A percentile compares a stretch with the other conserved stretches of the same genome.
Evolutionary conservation across 2,113 vertebrate genomes (phyloP).

Genomic region (Silurus glanis): DNA sequence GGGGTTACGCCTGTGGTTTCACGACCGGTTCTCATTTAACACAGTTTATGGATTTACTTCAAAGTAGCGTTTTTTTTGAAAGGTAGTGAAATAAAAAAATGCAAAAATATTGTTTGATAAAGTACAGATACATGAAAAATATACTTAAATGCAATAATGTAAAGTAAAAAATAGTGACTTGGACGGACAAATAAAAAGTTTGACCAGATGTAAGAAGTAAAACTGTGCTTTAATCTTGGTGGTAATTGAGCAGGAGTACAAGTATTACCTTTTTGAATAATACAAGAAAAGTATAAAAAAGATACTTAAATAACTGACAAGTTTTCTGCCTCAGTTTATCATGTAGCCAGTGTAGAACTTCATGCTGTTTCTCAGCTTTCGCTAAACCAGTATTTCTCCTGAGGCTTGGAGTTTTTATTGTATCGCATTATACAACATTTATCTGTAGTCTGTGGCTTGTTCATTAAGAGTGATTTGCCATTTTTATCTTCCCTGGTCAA

Average conservation of each 20-base stretch:
- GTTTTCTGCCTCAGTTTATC: not conserved
- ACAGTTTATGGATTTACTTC: no score
- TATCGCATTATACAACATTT: not conserved
- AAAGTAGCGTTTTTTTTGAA: no score
- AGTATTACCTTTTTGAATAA: not conserved
- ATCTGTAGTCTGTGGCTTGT: not conserved
- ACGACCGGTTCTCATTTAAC: no score
- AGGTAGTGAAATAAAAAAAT: no score
- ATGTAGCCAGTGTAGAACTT: not conserved
- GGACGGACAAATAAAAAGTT: no score
- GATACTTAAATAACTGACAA: not conserved
- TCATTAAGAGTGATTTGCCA: slow-evolving; percentile 15
- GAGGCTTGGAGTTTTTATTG: not conserved
- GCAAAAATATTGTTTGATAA: no score
- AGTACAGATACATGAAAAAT: no score
- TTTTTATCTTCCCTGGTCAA: not conserved
- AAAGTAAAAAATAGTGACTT: no score
- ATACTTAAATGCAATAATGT: no score
- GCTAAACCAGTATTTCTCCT: not conserved
- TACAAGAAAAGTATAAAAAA: not conserved
- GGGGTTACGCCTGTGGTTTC: no score
- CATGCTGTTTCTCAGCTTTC: not conserved
- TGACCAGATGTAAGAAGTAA: no score
- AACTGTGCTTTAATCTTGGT: no score
- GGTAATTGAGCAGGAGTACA: not conserved